Base-by-base conservation (phyloP, 2,888 invertebrate species). In the Meliscaeva auricollis region DNA sequence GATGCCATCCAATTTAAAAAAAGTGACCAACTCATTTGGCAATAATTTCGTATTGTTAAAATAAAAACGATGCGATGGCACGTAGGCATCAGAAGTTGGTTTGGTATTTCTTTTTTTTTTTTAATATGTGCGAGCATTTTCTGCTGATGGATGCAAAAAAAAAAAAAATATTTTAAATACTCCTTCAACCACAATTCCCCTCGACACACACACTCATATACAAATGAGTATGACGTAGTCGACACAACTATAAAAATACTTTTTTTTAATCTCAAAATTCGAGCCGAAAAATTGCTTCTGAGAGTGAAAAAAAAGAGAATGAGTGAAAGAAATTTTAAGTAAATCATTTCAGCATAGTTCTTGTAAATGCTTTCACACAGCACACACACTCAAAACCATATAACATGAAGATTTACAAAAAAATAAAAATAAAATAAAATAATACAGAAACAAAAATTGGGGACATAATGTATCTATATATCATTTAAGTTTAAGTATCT, bases 231-330 rank as follows among this genome's bases (percentile, higher is more conserved):
- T 38, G 8, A 38, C 5, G 20, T 35, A 30, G 30, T 41, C 54
- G 26, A 1, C 8, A 32, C 8, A 32, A 50, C 9, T 35, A 68
- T 70, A 81, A 77, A 81, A 85, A 85, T 85, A 85, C n/a, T 50
- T 73, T 81, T 81, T 81, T 64, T 60, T 77, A 81, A 20, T 64
- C 69, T 44, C 50, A 60, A 48, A 22, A 35, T 15, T 50, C 76
- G 32, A 62, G 70, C 80, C 72, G 68, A 80, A 76, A 74, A 20
- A 48, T 35, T 50, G 9, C 52, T 50, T 35, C 26, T 48, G 73
- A 68, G 79, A 84, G 79, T 22, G 3, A 2, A 15, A 30, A n/a
- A 69, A 50, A 46, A 46, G 56, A 66, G 50, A 17, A 11, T 22
- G 50, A 60, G 69, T 69, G 46, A 46, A 38, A 72, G 35, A 72